Conservation (phyloP, 2,113 vertebrate genomes). For the Aphyosemion australe region DNA sequence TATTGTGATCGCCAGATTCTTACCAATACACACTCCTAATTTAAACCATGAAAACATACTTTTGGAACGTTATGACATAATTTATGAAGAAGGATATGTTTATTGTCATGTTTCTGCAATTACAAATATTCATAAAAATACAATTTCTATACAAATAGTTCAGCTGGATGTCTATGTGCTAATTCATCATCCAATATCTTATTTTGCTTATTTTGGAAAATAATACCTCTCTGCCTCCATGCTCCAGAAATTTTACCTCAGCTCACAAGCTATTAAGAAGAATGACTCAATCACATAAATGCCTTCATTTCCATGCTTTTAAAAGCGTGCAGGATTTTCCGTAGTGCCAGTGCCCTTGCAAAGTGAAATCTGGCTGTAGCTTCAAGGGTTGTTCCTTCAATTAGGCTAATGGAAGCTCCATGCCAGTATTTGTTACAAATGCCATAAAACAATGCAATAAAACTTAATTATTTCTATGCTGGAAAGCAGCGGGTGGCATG, state of each 20-base stretch:
- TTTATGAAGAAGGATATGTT: no score
- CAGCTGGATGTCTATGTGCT: no score
- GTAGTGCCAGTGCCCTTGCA: conserved; percentile 12
- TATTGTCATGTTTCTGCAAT: no score
- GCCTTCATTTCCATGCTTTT: conserved; percentile 49
- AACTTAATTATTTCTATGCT: conserved; percentile 45
- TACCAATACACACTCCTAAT: no score
- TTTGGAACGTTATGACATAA: no score
- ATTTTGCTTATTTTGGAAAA: no score
- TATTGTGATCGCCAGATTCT: no score
- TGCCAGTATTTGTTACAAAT: conserved; percentile 25
- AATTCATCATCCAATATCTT: no score
- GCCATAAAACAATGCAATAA: conserved; percentile 59
- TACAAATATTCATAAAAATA: no score
- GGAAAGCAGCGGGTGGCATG: conserved; percentile 46
- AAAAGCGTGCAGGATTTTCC: conserved; percentile 11
- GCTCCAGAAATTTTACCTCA: conserved; percentile 6
- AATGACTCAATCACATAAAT: conserved; percentile 55
- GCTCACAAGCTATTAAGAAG: conserved; percentile 26
- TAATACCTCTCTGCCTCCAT: background rate
- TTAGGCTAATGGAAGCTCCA: conserved; percentile 45
- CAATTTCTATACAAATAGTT: no score
- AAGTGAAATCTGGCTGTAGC: conserved; percentile 39
- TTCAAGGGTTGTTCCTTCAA: conserved; percentile 48
- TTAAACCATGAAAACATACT: no score